phyloP scores from a whole-genome alignment of 2,888 invertebrate genomes.

The Acanthacorydalis orientalis region DNA sequence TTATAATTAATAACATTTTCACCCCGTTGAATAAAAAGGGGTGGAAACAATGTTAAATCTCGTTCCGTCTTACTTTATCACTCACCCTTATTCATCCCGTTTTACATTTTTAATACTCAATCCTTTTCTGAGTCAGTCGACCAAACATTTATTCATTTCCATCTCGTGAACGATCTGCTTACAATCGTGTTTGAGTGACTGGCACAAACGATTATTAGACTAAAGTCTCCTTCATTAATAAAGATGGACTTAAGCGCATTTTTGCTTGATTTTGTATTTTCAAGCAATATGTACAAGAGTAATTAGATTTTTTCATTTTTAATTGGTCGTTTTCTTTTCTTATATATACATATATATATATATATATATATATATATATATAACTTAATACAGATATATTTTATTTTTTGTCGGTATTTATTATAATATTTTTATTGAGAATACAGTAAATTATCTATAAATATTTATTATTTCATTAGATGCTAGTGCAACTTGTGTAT shows the following conservation, averaged over 20 bases:
- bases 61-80: constrained; percentile 7
- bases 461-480: no score
- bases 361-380: no score
- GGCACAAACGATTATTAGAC: constrained; percentile 11
- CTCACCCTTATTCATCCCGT: no score
- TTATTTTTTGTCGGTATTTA: no score
- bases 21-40: constrained; percentile 11
- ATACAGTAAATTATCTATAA: no score
- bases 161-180: no score
- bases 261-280: constrained; percentile 5
- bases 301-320: no score
- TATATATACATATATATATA: no score
- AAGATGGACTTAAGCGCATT: constrained; percentile 9
- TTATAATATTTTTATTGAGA: no score
- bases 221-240: constrained; percentile 12
- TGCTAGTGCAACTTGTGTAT: no score
- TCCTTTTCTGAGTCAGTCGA: constrained; percentile 8
- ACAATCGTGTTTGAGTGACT: constrained; percentile 5
- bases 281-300: background rate
- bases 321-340: no score
- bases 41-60: constrained; percentile 7
- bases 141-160: background rate
- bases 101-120: constrained; percentile 12
- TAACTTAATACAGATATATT: no score
- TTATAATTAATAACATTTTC: constrained; percentile 21